Evolutionary conservation across 2,888 invertebrate genomes (phyloP), one percentile per base, ranked within the genome.

Genomic region (Ceraclea dissimilis): DNA sequence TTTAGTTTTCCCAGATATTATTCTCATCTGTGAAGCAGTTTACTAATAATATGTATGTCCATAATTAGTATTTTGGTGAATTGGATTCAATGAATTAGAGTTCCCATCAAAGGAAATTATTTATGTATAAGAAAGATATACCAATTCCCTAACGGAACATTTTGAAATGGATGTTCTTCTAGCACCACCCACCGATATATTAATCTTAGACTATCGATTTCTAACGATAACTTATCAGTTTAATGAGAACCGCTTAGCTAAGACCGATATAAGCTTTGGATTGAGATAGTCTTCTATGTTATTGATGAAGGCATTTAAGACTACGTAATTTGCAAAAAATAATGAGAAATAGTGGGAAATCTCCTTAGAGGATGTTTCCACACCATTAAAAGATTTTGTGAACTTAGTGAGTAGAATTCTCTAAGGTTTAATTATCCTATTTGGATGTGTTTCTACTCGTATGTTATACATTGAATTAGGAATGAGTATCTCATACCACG

Each of bases 211-310:
- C 48, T 47, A 17, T n/a, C 49, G 53, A 31, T 39, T 22, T 13
- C 49, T 54, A 54, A 48, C 54, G 48, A 49, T 48, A 21, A 22
- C 49, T 39, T 26, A 54, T 54, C 54, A 49, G 49, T 20, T 33
- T 20, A 54, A 54, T 39, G 54, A 54, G 34, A 31, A 34, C 49
- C 54, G 54, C 49, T 54, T 49, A 48, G 39, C 54, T 39, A 54
- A 54, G 49, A 49, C 54, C 26, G 17, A 46, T 34, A 34, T 54
- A 48, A 54, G 54, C 48, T 22, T 54, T 11, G 49, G 49, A 54
- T 54, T 39, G 54, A 16, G 54, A 54, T 54, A 54, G 54, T 39
- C 54, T 48, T 54, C 47, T 26, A 11, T 31, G 54, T 48, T 49
- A 54, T 54, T 54, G 54, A 54, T 54, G 54, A 39, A 48, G 49